Evolutionary conservation across 2,888 invertebrate genomes (phyloP).

Genomic region (Parasteatoda lunata): DNA sequence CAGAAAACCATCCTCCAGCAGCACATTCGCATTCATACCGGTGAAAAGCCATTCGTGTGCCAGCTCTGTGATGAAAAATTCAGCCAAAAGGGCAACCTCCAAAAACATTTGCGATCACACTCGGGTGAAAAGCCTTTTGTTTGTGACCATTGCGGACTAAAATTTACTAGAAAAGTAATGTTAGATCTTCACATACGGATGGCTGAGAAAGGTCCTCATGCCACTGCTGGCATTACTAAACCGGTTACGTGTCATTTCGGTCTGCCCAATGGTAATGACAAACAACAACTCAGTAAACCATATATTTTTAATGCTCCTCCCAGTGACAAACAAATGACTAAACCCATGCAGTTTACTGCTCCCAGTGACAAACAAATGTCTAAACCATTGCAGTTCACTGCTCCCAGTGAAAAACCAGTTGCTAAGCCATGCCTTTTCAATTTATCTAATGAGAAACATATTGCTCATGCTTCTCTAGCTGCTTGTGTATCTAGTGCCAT

Average conservation of each 20-base stretch:
- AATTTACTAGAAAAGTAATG: slow-evolving; percentile 64
- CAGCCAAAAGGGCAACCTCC: slow-evolving; percentile 59
- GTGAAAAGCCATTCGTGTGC: slow-evolving; percentile 64
- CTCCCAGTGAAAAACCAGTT: slow-evolving; percentile 47
- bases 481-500: slow-evolving; percentile 66
- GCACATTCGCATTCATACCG: slow-evolving; percentile 64
- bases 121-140: slow-evolving; percentile 66
- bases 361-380: slow-evolving; percentile 48
- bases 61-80: slow-evolving; percentile 63
- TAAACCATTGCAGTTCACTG: slow-evolving; percentile 37
- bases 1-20: slow-evolving; percentile 62
- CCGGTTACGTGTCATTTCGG: slow-evolving; percentile 52
- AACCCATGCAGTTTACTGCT: slow-evolving; percentile 34
- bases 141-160: slow-evolving; percentile 59
- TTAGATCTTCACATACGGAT: slow-evolving; percentile 61
- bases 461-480: slow-evolving; percentile 59
- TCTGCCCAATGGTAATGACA: slow-evolving; percentile 21
- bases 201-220: slow-evolving; percentile 47
- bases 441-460: slow-evolving; percentile 50
- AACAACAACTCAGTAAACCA: slow-evolving; percentile 12
- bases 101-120: slow-evolving; percentile 58
- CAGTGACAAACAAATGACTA: slow-evolving; percentile 34
- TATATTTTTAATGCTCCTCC: slow-evolving; percentile 42
- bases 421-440: slow-evolving; percentile 66
- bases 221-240: slow-evolving; percentile 35